Percentiles rank a stretch among this genome's conserved stretches.
phyloP scores from a whole-genome alignment of 1,140 invertebrate genomes.

The Zaprionus nigranus region DNA sequence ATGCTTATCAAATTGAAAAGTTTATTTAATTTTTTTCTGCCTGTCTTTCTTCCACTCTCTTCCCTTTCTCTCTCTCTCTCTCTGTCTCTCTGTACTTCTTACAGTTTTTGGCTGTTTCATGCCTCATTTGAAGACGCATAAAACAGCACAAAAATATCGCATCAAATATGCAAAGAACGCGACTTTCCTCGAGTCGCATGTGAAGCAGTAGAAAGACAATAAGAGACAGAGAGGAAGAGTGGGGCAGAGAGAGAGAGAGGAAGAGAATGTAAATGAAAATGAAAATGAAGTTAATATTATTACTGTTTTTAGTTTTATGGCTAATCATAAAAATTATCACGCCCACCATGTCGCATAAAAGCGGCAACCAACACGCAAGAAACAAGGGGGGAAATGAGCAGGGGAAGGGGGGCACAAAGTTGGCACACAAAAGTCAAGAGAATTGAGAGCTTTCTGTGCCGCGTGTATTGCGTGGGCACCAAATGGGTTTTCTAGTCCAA shows the following conservation, averaged over 20 bases:
- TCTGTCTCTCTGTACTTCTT: neutral
- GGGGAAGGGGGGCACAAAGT: neutral
- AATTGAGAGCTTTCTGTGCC: neutral
- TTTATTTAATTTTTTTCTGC: conserved; percentile 47
- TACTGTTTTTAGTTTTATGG: conserved; percentile 83
- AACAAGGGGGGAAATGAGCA: neutral
- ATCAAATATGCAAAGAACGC: conserved; percentile 71
- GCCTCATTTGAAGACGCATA: conserved; percentile 41
- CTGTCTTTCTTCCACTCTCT: neutral
- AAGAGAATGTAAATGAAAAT: conserved; percentile 56
- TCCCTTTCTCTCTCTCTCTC: neutral
- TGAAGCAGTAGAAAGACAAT: conserved; percentile 20
- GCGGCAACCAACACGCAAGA: conserved; percentile 30
- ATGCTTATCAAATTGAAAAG: conserved; percentile 81
- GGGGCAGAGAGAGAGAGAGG: neutral
- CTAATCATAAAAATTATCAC: conserved; percentile 82
- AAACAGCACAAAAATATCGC: conserved; percentile 36
- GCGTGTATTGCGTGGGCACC: conserved; percentile 21
- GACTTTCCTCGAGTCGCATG: neutral
- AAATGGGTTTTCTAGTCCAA: conserved; percentile 11
- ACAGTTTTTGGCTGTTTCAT: conserved; percentile 23
- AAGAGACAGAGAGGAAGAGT: neutral
- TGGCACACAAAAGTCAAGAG: neutral
- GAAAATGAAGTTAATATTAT: conserved; percentile 83
- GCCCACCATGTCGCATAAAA: conserved; percentile 72